Conservation (phyloP, 2,113 vertebrate species). For the Daboia siamensis region DNA sequence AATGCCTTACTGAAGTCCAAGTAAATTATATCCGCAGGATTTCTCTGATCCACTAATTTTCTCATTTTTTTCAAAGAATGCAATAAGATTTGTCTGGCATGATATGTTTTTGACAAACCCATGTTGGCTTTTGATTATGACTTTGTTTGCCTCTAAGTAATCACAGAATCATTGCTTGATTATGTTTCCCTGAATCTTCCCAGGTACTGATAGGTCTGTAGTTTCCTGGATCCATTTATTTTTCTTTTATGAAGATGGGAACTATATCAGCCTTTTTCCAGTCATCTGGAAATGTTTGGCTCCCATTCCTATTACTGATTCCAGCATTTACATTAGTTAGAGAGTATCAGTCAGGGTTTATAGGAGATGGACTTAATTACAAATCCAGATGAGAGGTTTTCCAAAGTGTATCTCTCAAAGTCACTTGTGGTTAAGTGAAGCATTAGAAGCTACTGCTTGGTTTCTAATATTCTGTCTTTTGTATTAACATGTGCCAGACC, state of each 20-base stretch:
- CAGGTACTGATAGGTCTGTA: not conserved
- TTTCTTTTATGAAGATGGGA: not conserved
- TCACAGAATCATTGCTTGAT: not conserved
- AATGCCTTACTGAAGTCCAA: too few relatives aligned
- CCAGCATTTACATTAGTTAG: constrained; percentile 49
- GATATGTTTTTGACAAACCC: not conserved
- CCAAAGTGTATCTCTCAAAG: constrained; percentile 48
- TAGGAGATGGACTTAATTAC: constrained; percentile 44
- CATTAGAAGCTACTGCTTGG: constrained; percentile 29
- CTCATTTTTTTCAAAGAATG: not conserved
- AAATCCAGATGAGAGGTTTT: constrained; percentile 49
- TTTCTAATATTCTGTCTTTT: not conserved
- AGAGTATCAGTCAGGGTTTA: constrained; percentile 34
- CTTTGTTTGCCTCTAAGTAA: not conserved
- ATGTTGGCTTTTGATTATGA: not conserved
- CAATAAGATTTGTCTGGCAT: not conserved
- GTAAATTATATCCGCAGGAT: not conserved
- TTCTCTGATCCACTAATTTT: not conserved
- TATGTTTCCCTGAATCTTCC: not conserved
- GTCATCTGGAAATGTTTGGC: constrained; percentile 11
- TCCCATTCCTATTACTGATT: constrained; percentile 25
- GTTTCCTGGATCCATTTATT: not conserved
- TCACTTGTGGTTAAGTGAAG: constrained; percentile 23
- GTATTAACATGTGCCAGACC: not conserved
- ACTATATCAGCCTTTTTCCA: not conserved